Conservation (phyloP, 2,888 invertebrate species). For the Corbicula japonica region DNA sequence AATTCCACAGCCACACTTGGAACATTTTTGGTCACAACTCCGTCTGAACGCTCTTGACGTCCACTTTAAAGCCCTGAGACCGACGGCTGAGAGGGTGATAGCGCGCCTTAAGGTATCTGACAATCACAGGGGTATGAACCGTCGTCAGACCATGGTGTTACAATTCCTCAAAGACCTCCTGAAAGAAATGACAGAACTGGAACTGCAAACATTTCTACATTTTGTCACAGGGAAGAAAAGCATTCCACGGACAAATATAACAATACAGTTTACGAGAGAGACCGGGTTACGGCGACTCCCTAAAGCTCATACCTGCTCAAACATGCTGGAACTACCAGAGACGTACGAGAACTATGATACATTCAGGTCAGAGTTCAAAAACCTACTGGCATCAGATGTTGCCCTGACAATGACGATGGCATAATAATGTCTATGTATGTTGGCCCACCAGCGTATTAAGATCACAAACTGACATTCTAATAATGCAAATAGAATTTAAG, state of each 20-base stretch:
- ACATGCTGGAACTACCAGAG: conserved; percentile 58
- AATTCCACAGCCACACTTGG: conserved; percentile 55
- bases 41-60: conserved; percentile 45
- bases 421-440: no score
- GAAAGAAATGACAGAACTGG: conserved; percentile 40
- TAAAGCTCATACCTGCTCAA: conserved; percentile 62
- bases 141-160: conserved; percentile 31
- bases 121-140: conserved; percentile 2
- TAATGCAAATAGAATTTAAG: no score
- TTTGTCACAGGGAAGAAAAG: conserved; percentile 62
- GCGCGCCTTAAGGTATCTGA: conserved; percentile 48
- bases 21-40: conserved; percentile 57
- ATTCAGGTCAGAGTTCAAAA: conserved; percentile 56
- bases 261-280: conserved; percentile 49
- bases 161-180: conserved; percentile 54
- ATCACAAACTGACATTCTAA: no score
- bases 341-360: conserved; percentile 57
- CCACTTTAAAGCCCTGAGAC: conserved; percentile 49
- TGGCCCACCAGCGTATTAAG: no score
- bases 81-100: conserved; percentile 55
- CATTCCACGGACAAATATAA: conserved; percentile 49
- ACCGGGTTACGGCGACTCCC: conserved; percentile 53
- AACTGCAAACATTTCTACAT: conserved; percentile 57
- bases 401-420: conserved; percentile 45
- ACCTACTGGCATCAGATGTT: conserved; percentile 51